These are phyloP conservation scores for Cyprinodon tularosa DNA, from an alignment of 2,113 vertebrate species.

Conservation along the genomic window DNA sequence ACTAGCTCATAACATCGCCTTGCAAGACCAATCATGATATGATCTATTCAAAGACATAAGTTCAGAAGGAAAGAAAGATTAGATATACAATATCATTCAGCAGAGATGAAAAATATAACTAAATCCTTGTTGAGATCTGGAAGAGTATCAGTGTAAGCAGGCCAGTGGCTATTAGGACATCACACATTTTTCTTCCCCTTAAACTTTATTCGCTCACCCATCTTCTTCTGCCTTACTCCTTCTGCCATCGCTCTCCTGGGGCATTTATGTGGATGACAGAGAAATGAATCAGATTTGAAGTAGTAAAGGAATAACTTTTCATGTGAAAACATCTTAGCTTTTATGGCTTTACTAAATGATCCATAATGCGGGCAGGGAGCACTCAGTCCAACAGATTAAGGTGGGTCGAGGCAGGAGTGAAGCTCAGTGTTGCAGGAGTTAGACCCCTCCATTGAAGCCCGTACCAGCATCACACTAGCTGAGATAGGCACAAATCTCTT, in stretches of 20 bases:
- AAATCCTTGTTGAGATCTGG: conserved; percentile 68
- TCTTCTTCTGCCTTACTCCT: conserved; percentile 24
- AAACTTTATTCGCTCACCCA: conserved; percentile 45
- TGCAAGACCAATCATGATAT: conserved; percentile 49
- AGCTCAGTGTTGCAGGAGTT: conserved; percentile 50
- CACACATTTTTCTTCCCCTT: conserved; percentile 61
- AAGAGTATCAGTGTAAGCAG: conserved; percentile 72
- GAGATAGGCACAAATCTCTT: conserved; percentile 81
- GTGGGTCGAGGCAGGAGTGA: conserved; percentile 43
- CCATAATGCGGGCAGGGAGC: conserved; percentile 77
- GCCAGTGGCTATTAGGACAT: conserved; percentile 79
- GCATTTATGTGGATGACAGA: conserved; percentile 68
- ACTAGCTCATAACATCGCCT: conserved; percentile 9
- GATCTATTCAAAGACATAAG: conserved; percentile 38
- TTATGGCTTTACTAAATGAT: conserved; percentile 83
- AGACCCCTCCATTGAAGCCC: conserved; percentile 51
- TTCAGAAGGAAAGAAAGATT: conserved; percentile 45
- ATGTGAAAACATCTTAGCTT: conserved; percentile 83
- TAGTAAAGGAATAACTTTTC: conserved; percentile 81
- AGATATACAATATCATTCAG: conserved; percentile 57
- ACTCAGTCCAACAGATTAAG: conserved; percentile 72
- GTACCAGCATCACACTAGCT: conserved; percentile 48
- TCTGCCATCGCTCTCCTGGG: conserved; percentile 43
- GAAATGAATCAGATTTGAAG: conserved; percentile 77
- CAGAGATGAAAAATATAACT: conserved; percentile 57